Conservation (phyloP, 2,888 invertebrate genomes). For the Sipha maydis region DNA sequence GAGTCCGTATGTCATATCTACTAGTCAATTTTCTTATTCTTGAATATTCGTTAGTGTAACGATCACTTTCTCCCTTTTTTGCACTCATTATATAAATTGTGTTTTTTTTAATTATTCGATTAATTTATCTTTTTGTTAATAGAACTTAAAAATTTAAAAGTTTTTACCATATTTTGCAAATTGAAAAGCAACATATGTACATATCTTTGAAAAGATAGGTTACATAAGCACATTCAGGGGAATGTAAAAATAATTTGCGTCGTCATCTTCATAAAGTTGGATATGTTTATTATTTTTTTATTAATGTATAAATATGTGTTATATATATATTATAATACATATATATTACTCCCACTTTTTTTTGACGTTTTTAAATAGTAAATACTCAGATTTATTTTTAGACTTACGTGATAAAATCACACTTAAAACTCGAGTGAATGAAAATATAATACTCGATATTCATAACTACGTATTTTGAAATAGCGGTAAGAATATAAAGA, state of each 20-base stretch:
- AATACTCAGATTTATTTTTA: conserved; percentile 56
- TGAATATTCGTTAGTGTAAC: conserved; percentile 77
- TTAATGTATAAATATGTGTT: conserved; percentile 30
- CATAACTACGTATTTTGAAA: too few species aligned
- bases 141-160: neutral
- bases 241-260: conserved; percentile 18
- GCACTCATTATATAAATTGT: conserved; percentile 17
- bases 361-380: conserved; percentile 33
- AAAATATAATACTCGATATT: neutral
- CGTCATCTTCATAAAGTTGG: conserved; percentile 29
- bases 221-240: neutral
- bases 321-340: neutral
- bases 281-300: conserved; percentile 52
- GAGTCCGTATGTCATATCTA: conserved; percentile 63
- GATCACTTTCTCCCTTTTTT: conserved; percentile 36
- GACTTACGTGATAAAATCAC: conserved; percentile 13
- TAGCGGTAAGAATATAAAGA: too few species aligned
- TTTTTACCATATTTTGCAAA: neutral
- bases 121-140: neutral
- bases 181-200: neutral
- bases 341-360: conserved; percentile 52
- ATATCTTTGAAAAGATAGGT: neutral
- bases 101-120: neutral
- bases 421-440: neutral
- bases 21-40: conserved; percentile 75